Percentiles rank a stretch among this genome's conserved stretches.
Evolutionary conservation across 2,888 invertebrate species (phyloP).

Genomic region (Phengaris alcon): DNA sequence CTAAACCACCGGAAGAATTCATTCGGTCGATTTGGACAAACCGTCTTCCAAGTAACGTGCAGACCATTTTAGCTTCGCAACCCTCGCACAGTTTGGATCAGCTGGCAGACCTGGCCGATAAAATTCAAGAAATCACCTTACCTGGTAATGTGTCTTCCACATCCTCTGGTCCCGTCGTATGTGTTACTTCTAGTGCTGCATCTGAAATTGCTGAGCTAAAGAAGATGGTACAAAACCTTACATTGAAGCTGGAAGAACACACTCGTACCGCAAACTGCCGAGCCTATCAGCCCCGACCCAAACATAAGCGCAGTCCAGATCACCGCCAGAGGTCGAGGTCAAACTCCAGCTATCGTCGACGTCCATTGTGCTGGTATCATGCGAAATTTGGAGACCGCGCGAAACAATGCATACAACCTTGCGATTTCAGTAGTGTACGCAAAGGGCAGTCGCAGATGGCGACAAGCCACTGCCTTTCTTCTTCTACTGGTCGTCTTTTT

Average conservation of each 20-base stretch:
- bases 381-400: too few relatives aligned
- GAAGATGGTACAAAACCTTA: slow-evolving; percentile 12
- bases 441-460: slow-evolving; percentile 35
- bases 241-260: slow-evolving; percentile 6
- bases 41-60: slow-evolving; percentile 34
- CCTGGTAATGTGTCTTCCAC: too few relatives aligned
- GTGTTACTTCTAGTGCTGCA: too few relatives aligned
- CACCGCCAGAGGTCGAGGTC: slow-evolving; percentile 28
- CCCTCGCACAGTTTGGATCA: slow-evolving; percentile 37
- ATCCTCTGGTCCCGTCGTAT: too few relatives aligned
- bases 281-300: neutral
- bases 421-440: too few relatives aligned
- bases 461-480: slow-evolving; percentile 38
- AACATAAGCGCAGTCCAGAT: neutral
- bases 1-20: too few relatives aligned
- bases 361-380: too few relatives aligned
- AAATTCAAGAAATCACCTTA: too few relatives aligned
- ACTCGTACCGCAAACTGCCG: neutral
- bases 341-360: too few relatives aligned
- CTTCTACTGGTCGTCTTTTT: slow-evolving; percentile 38
- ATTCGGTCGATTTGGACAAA: too few relatives aligned
- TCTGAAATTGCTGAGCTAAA: slow-evolving; percentile 25
- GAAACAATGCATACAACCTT: too few relatives aligned
- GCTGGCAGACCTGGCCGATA: too few relatives aligned
- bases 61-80: slow-evolving; percentile 38